These are phyloP conservation scores for Acanthaster planci DNA, from an alignment of 35 echinoderm and acorn worm species.

Conservation along the genomic window DNA sequence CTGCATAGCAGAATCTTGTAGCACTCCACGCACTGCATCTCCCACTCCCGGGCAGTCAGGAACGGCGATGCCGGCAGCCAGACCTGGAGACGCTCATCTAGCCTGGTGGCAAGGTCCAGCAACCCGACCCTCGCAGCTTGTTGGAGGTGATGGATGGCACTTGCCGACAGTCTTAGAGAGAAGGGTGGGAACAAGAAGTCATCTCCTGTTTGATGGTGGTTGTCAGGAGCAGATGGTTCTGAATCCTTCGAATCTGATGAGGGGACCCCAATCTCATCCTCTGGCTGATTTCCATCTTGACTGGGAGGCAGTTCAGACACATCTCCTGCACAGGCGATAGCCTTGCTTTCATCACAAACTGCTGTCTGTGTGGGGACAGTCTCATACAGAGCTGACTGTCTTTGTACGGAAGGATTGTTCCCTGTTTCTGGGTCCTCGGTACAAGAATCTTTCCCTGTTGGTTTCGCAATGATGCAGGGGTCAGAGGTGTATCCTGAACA, in stretches of 20 bases:
- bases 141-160: neutral
- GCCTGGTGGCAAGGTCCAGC: neutral
- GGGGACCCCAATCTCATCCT: too few relatives aligned
- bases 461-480: neutral
- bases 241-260: too few relatives aligned
- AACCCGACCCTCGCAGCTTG: neutral
- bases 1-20: neutral
- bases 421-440: neutral
- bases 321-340: too few relatives aligned
- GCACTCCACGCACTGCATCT: slow-evolving; percentile 16
- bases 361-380: neutral
- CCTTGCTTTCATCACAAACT: neutral
- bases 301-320: too few relatives aligned
- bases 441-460: neutral
- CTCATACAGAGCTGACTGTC: neutral
- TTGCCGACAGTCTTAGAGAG: too few relatives aligned
- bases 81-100: neutral
- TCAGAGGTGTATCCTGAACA: neutral
- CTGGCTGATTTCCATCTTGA: too few relatives aligned
- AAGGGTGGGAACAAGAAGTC: too few relatives aligned
- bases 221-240: too few relatives aligned
- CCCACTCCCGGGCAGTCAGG: neutral
- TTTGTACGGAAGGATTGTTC: neutral
- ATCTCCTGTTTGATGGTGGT: too few relatives aligned
- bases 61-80: neutral